Conservation (phyloP, 2,113 vertebrate genomes). For the Ancistrus triradiatus region DNA sequence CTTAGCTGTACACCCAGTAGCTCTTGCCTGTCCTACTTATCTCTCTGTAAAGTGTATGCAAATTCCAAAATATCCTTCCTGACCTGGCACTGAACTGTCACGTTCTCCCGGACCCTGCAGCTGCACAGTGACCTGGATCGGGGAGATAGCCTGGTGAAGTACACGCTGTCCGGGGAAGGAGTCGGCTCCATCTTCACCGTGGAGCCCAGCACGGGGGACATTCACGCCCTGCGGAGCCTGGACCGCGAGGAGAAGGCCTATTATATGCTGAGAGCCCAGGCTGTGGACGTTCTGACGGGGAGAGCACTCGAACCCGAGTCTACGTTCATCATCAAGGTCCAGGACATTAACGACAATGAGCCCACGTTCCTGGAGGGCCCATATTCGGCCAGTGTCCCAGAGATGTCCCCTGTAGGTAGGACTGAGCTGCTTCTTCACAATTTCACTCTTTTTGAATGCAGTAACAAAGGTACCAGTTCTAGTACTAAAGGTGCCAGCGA, state of each 20-base stretch:
- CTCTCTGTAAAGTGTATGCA: too few species aligned
- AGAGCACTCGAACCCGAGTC: slow-evolving; percentile 88
- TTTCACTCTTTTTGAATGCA: too few species aligned
- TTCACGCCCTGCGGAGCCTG: slow-evolving; percentile 85
- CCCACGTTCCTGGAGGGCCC: slow-evolving; percentile 87
- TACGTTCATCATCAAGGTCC: slow-evolving; percentile 93
- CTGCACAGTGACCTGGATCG: slow-evolving; percentile 92
- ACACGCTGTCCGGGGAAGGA: slow-evolving; percentile 89
- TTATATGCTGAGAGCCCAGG: slow-evolving; percentile 87
- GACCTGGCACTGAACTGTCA: neutral
- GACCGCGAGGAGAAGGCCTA: slow-evolving; percentile 89
- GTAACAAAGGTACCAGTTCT: too few species aligned
- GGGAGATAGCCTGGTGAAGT: slow-evolving; percentile 83
- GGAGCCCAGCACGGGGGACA: slow-evolving; percentile 89
- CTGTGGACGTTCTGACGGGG: slow-evolving; percentile 81
- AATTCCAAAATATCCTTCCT: neutral
- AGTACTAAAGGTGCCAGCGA: too few species aligned
- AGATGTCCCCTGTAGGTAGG: slow-evolving; percentile 94
- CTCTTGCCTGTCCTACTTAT: slow-evolving; percentile 15
- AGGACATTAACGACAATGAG: slow-evolving; percentile 96
- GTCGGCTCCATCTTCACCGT: slow-evolving; percentile 89
- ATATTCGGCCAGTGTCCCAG: slow-evolving; percentile 82
- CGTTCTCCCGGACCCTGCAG: slow-evolving; percentile 55
- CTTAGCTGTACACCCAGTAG: neutral
- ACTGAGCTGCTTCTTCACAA: too few species aligned